These are phyloP conservation scores for Saxidomus purpurata DNA, from an alignment of 1,140 invertebrate species.

Conservation along the genomic window DNA sequence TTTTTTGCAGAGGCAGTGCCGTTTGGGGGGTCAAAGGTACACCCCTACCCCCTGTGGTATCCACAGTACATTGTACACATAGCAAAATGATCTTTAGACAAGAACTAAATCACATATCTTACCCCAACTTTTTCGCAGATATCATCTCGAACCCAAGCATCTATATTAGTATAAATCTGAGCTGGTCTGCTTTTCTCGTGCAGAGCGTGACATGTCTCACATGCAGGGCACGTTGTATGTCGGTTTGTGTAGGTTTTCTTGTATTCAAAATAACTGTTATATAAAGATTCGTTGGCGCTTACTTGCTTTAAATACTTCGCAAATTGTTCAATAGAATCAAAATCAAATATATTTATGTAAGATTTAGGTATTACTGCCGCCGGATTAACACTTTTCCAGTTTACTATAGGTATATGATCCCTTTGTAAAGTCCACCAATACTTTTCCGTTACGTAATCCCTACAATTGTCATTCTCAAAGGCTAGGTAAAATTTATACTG, in stretches of 20 bases:
- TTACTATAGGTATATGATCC: slow-evolving; percentile 80
- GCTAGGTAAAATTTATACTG: slow-evolving; percentile 95
- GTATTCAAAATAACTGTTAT: slow-evolving; percentile 85
- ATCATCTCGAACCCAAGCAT: slow-evolving; percentile 78
- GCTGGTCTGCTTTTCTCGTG: slow-evolving; percentile 71
- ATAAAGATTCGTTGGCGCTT: slow-evolving; percentile 76
- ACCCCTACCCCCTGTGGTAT: too few relatives aligned
- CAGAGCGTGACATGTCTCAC: slow-evolving; percentile 73
- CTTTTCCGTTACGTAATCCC: slow-evolving; percentile 86
- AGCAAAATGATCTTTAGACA: too few relatives aligned
- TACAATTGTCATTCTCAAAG: slow-evolving; percentile 85
- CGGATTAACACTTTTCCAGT: slow-evolving; percentile 82
- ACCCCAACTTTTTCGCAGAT: slow-evolving; percentile 56
- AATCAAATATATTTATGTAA: slow-evolving; percentile 97
- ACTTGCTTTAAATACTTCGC: slow-evolving; percentile 93
- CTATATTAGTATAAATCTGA: slow-evolving; percentile 76
- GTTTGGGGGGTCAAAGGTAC: too few relatives aligned
- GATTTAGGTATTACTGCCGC: slow-evolving; percentile 89
- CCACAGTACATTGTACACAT: too few relatives aligned
- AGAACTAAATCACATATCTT: too few relatives aligned
- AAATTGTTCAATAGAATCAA: slow-evolving; percentile 93
- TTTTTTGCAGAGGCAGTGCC: too few relatives aligned
- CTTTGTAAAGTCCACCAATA: slow-evolving; percentile 79
- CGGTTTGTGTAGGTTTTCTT: slow-evolving; percentile 71
- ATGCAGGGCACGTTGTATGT: slow-evolving; percentile 69